Percentiles rank a stretch among this genome's conserved stretches.
phyloP scores from a whole-genome alignment of 2,888 invertebrate species.

The Calameuta idolon region DNA sequence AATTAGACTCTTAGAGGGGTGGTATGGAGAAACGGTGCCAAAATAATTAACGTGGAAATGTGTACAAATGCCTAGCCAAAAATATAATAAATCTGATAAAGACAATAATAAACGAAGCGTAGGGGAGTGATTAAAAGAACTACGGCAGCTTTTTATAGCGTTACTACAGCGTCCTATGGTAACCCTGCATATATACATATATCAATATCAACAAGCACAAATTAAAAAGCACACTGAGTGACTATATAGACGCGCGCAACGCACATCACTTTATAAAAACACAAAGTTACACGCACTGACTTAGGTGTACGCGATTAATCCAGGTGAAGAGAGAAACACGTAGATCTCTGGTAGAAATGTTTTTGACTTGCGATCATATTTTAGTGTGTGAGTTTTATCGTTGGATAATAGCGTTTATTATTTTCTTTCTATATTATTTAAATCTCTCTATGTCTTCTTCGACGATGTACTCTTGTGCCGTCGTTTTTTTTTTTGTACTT shows the following conservation, averaged over 20 bases:
- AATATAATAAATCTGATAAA: conserved; percentile 28
- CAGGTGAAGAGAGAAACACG: neutral
- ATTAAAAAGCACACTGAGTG: neutral
- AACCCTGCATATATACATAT: neutral
- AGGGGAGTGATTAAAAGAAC: conserved; percentile 15
- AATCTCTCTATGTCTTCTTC: conserved; percentile 13
- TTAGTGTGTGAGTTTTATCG: conserved; percentile 30
- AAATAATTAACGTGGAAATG: conserved; percentile 43
- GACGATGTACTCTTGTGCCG: conserved; percentile 19
- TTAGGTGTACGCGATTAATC: neutral
- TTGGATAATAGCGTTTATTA: conserved; percentile 24
- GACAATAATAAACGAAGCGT: conserved; percentile 26
- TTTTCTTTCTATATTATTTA: conserved; percentile 26
- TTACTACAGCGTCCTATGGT: neutral
- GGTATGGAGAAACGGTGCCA: conserved; percentile 51
- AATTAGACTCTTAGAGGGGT: conserved; percentile 23
- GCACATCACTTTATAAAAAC: neutral
- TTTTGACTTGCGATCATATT: neutral
- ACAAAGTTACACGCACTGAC: neutral
- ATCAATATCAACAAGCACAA: neutral
- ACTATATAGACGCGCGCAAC: neutral
- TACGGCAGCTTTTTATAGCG: conserved; percentile 13
- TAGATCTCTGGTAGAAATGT: neutral
- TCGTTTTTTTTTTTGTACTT: conserved; percentile 20
- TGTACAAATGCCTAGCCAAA: conserved; percentile 52